Evolutionary conservation across 2,113 vertebrate genomes (phyloP), one percentile per base, ranked within the genome.

Genomic region (Catharus bicknelli): DNA sequence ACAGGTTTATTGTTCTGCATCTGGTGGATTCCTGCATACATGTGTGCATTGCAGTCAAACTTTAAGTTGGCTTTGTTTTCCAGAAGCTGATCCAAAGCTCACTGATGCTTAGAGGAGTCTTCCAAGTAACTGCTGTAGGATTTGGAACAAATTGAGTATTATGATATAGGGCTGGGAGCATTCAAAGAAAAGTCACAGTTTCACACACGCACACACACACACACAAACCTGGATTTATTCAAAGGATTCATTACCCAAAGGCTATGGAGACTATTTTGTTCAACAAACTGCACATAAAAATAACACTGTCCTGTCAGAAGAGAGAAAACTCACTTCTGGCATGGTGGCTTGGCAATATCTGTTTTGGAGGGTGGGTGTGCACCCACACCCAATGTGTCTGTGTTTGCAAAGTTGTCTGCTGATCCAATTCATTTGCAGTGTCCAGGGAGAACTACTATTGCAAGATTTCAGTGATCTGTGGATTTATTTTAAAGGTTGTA

Each of bases 51-150:
- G 51, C 76, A 63, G 12, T 77, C 43, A 83, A 36, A 70, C 55
- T 80, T 88, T 42, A 45, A 59, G 34, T 81, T 95, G 92, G 80
- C 86, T 81, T 88, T 92, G 74, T 82, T 76, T 34, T 87, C 55
- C 42, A 73, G 58, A 72, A 86, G 73, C 76, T 67, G 68, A 86
- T 94, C 96, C 92, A 93, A 95, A 94, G 66, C 1, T 10, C 61
- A 40, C 68, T 88, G 76, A 45, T 2, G 6, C 51, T 77, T 59
- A 18, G n/a, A 88, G 43, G 30, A 93, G 21, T 79, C 42, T 87
- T 96, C 92, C 89, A 95, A 94, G 69, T 88, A 82, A 92, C 74
- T 94, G 94, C 90, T 94, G 89, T 89, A 95, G 95, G 74, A 86
- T 85, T 93, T 96, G 95, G 92, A 94, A 82, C 30, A 75, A 78